Evolutionary conservation across 2,888 invertebrate species (phyloP), one percentile per base, ranked within the genome.

Genomic region (Pollenia griseotomentosa): DNA sequence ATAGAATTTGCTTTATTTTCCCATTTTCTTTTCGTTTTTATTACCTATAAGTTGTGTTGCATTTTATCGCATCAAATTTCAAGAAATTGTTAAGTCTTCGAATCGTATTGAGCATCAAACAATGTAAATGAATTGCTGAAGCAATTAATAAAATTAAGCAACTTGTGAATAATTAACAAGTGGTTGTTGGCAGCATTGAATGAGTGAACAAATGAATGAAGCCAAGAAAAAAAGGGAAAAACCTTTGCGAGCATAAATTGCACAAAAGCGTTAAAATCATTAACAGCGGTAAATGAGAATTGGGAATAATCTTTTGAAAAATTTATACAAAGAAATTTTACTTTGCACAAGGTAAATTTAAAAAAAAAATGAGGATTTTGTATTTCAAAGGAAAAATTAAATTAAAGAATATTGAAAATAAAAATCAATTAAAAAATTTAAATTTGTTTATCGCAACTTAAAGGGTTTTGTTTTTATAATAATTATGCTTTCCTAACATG

Each of bases 161-260:
- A 77, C 53, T 55, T 53, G 65, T 44, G 51, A 46, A 65, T 44
- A 77, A 77, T 66, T 77, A 66, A 46, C 66, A 78, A 46, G 46
- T 48, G 57, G 55, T 53, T 70, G 63, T 61, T 40, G n/a, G 46
- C 33, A 12, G 65, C 6, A 46, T 4, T 42, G 40, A 74, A 19
- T 40, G 40, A 11, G 5, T 23, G 11, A 61, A 33, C 6, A 5
- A 9, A 12, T 12, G 16, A 65, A 44, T 44, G 9, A 44, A 65
- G 3, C 7, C 3, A 65, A 46, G 16, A 65, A 46, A 44, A 44
- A 46, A 42, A 7, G 10, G 19, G 16, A 55, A 57, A 57, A 23
- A 12, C 2, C 16, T 42, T 11, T 16, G 42, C 11, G 10, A 44
- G 42, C 10, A 16, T 9, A 63, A 65, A 12, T 12, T 46, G 19